Evolutionary conservation across 1,140 invertebrate genomes (phyloP).

Genomic region (Drosophila nannoptera): DNA sequence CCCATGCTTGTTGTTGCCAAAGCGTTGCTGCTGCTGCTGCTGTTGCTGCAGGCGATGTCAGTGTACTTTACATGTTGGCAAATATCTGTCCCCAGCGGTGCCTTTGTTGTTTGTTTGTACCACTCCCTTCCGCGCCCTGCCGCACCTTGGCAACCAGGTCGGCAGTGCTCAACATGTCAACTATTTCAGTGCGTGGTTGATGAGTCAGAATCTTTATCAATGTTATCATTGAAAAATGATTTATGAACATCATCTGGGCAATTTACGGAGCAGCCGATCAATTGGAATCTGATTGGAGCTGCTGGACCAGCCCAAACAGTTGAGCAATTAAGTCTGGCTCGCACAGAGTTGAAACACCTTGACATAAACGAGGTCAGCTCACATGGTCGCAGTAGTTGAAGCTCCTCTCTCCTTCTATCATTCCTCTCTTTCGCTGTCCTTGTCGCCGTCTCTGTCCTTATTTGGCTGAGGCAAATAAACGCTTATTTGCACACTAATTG

Average conservation of each 20-base stretch:
- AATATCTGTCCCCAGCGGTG: conserved; percentile 40
- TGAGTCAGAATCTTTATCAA: conserved; percentile 38
- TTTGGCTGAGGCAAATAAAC: conserved; percentile 66
- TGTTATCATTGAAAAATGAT: conserved; percentile 35
- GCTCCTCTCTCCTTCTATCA: background rate
- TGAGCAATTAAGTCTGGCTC: conserved; percentile 20
- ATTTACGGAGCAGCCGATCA: conserved; percentile 41
- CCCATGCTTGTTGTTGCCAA: too few relatives aligned
- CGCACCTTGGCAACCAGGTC: background rate
- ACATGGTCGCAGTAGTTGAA: background rate
- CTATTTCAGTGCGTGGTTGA: too few relatives aligned
- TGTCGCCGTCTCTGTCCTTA: conserved; percentile 24
- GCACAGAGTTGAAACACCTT: conserved; percentile 33
- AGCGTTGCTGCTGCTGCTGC: too few relatives aligned
- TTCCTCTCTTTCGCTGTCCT: conserved; percentile 4
- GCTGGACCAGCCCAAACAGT: background rate
- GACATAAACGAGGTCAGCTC: conserved; percentile 56
- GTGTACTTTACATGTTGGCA: conserved; percentile 49
- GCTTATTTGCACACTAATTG: conserved; percentile 78
- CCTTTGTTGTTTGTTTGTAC: conserved; percentile 24
- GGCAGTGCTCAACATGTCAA: conserved; percentile 20
- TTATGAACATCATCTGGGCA: conserved; percentile 25
- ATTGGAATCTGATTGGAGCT: conserved; percentile 63
- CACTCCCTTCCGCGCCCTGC: background rate
- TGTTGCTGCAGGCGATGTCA: too few relatives aligned